These are phyloP conservation scores for Narcine bancroftii DNA, from an alignment of 2,113 vertebrate genomes.

Conservation along the genomic window DNA sequence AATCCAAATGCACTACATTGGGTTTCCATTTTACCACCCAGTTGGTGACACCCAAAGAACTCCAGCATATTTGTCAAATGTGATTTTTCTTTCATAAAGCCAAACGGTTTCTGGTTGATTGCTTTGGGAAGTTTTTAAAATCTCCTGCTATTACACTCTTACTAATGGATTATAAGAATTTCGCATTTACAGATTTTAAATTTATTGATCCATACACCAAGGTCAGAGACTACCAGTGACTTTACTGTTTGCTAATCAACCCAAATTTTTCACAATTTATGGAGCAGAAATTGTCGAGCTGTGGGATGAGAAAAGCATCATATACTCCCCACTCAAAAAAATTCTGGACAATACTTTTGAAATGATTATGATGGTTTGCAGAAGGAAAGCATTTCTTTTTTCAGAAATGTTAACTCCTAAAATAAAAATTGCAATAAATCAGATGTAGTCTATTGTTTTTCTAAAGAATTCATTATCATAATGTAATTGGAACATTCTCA, in stretches of 20 bases:
- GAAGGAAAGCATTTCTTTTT: neutral
- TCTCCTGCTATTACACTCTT: too few relatives aligned
- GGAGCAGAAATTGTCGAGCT: neutral
- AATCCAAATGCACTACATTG: too few relatives aligned
- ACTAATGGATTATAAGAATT: too few relatives aligned
- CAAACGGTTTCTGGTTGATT: too few relatives aligned
- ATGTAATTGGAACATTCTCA: neutral
- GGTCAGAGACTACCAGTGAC: neutral
- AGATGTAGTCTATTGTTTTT: neutral
- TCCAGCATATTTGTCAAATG: too few relatives aligned
- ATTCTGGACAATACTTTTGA: neutral
- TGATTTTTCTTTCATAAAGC: too few relatives aligned
- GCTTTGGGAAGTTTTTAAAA: too few relatives aligned
- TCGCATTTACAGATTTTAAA: too few relatives aligned
- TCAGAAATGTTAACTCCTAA: neutral
- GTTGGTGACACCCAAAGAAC: too few relatives aligned
- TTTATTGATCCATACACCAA: too few relatives aligned
- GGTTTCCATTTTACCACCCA: too few relatives aligned
- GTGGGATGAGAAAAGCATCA: neutral
- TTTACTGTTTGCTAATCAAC: neutral
- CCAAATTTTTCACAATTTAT: neutral
- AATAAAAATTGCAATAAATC: neutral
- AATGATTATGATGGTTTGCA: neutral
- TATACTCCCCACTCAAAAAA: neutral
- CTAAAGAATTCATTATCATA: conserved; percentile 12